phyloP scores from a whole-genome alignment of 2,888 invertebrate genomes.

The Caenorhabditis macrosperma region DNA sequence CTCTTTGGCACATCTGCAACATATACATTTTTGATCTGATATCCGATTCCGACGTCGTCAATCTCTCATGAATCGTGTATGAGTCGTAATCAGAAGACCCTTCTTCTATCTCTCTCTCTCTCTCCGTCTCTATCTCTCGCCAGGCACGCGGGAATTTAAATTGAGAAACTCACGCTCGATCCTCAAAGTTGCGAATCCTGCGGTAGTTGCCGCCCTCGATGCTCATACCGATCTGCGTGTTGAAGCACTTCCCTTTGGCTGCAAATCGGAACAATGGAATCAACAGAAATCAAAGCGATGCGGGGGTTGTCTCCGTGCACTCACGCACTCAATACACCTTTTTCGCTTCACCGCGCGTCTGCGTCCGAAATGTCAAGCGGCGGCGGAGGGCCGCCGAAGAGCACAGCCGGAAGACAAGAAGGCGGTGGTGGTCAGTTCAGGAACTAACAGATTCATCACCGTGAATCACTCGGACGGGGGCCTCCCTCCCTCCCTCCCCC shows the following conservation, averaged over 20 bases:
- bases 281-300: conserved; percentile 38
- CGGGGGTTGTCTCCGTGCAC: conserved; percentile 37
- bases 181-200: conserved; percentile 53
- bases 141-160: conserved; percentile 7
- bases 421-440: conserved; percentile 34
- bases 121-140: not conserved
- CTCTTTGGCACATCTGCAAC: conserved; percentile 58
- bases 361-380: conserved; percentile 47
- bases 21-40: conserved; percentile 53
- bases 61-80: conserved; percentile 49
- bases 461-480: conserved; percentile 41
- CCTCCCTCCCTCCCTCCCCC: too few species aligned
- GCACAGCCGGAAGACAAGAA: conserved; percentile 16
- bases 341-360: conserved; percentile 49
- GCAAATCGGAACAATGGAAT: conserved; percentile 51
- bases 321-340: conserved; percentile 12
- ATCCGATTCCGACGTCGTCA: conserved; percentile 37
- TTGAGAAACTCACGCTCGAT: conserved; percentile 44
- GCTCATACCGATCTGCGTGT: conserved; percentile 60
- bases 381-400: not conserved
- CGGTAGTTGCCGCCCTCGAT: conserved; percentile 63
- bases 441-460: conserved; percentile 44
- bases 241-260: conserved; percentile 63
- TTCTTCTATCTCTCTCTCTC: too few species aligned
- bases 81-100: conserved; percentile 36